Evolutionary conservation across 2,888 invertebrate genomes (phyloP), one percentile per base, ranked within the genome.

Genomic region (Phyto melanocephala): DNA sequence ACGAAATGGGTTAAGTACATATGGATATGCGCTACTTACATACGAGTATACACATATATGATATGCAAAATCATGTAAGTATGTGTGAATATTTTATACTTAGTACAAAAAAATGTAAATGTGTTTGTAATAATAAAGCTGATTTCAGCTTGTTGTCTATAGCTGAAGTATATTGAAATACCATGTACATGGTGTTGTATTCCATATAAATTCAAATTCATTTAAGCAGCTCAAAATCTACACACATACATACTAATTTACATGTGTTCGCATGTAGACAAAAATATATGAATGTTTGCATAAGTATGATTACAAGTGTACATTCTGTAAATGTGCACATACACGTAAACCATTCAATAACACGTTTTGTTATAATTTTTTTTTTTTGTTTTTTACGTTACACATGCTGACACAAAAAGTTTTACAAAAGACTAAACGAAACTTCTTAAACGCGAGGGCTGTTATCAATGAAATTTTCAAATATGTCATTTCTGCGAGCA

Each of bases 71-170:
- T 24, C 4, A 62, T 10, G 1, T 24, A 7, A 28, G 33, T 70
- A 20, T 56, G 33, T 70, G 33, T 20, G 56, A 68, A 65, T 50
- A 28, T 50, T 35, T 50, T 35, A 50, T 28, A 24, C 4, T 45
- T 22, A 24, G 28, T 63, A n/a, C 24, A 52, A 6, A 28, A 28
- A 5, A 28, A 28, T 28, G 28, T 5, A 28, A 28, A 28, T 6
- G 28, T 28, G 28, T 28, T 37, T 33, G 3, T 37, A 35, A 10
- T 42, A 24, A 17, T 37, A 24, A 67, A 76, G 58, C 58, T 47
- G 74, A 54, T 65, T 75, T 75, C 33, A 35, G 56, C 65, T 65
- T 71, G 24, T 78, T 77, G 77, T 70, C 63, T 65, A 60, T 52
- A 47, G 47, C 42, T 20, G 45, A 17, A 54, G 45, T 37, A 67